Conservation (phyloP, 2,797 vertebrate genomes). For the Oreochromis grahami region DNA sequence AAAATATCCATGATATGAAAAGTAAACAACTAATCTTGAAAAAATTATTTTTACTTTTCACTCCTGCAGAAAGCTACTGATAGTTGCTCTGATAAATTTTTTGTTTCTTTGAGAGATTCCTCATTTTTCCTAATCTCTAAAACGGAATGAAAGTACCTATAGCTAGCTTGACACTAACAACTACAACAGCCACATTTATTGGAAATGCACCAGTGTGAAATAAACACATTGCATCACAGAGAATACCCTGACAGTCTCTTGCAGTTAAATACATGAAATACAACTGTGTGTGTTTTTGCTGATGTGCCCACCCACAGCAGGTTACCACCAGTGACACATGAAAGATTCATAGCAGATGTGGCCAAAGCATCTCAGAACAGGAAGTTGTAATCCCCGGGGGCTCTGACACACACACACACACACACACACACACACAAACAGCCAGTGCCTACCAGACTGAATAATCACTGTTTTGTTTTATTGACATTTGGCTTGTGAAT, state of each 20-base stretch:
- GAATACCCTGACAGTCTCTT: not conserved
- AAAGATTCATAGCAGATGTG: constrained; percentile 89
- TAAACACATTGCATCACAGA: not conserved
- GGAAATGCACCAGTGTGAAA: not conserved
- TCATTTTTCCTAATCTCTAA: not conserved
- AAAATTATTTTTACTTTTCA: not conserved
- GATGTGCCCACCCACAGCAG: constrained; percentile 55
- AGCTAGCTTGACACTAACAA: not conserved
- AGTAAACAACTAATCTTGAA: not conserved
- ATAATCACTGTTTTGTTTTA: constrained; percentile 85
- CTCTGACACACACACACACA: constrained; percentile 45
- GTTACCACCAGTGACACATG: constrained; percentile 82
- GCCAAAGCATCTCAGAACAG: constrained; percentile 83
- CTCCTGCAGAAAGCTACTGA: not conserved
- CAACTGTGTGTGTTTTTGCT: not conserved
- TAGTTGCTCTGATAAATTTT: not conserved
- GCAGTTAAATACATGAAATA: not conserved
- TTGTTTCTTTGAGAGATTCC: not conserved
- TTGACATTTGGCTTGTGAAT: constrained; percentile 60
- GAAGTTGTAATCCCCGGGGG: constrained; percentile 80
- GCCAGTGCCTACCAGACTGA: constrained; percentile 72
- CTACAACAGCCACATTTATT: not conserved
- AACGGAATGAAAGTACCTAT: not conserved
- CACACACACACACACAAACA: not conserved
- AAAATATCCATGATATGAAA: not conserved